Conservation (phyloP, 2,797 vertebrate species). For the Lepus townsendii region DNA sequence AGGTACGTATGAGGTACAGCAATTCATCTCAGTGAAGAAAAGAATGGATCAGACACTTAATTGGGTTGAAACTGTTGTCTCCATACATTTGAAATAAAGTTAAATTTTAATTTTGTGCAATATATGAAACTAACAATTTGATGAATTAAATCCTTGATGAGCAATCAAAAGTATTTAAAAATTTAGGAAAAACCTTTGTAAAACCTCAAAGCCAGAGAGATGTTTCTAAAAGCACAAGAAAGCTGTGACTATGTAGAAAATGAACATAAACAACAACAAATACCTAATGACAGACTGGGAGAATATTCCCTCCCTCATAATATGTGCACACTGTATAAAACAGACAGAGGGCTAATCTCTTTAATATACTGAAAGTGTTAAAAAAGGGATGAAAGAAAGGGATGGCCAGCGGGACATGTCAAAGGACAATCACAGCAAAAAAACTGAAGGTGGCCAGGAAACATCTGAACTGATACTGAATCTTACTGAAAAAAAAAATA, state of each 20-base stretch:
- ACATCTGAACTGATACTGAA: neutral
- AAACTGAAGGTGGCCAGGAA: neutral
- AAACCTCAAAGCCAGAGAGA: neutral
- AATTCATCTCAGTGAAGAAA: neutral
- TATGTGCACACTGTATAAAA: neutral
- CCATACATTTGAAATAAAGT: slow-evolving; percentile 10
- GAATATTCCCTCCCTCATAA: neutral
- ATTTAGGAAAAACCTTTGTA: neutral
- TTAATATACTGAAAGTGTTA: neutral
- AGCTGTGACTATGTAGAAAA: neutral
- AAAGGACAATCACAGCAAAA: neutral
- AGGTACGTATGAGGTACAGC: neutral
- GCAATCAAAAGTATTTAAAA: neutral
- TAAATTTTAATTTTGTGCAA: slow-evolving; percentile 28
- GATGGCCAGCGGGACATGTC: neutral
- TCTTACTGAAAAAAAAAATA: slow-evolving; percentile 38
- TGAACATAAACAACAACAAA: slow-evolving; percentile 6
- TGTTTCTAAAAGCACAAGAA: neutral
- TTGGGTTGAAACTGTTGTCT: neutral
- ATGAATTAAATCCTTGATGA: neutral
- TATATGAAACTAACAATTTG: neutral
- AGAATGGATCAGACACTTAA: neutral
- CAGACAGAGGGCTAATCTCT: neutral
- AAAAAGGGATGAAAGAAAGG: neutral
- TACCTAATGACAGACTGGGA: neutral